phyloP scores from a whole-genome alignment of 2,113 vertebrate species.

The Cyprinus carpio region DNA sequence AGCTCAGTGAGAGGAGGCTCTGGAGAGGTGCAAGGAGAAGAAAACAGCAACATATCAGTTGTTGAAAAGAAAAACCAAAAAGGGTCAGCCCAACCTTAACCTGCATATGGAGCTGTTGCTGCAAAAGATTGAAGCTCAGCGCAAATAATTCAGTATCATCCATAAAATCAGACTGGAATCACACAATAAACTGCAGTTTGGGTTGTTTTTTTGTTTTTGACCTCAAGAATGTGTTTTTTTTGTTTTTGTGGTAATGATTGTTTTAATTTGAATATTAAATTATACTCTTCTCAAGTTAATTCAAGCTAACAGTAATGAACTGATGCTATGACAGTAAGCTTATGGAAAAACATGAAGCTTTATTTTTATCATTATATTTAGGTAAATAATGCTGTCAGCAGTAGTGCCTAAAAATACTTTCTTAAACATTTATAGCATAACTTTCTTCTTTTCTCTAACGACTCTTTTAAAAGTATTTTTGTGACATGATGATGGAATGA shows the following conservation, averaged over 20 bases:
- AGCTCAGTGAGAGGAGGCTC: conserved; percentile 84
- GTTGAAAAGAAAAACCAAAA: conserved; percentile 92
- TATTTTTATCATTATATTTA: background rate
- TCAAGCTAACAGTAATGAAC: too few species aligned
- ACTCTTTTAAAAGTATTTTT: background rate
- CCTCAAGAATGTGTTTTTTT: too few species aligned
- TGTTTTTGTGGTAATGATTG: too few species aligned
- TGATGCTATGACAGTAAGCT: too few species aligned
- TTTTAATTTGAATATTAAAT: too few species aligned
- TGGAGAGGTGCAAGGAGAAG: conserved; percentile 85
- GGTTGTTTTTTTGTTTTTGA: too few species aligned
- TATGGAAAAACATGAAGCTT: background rate
- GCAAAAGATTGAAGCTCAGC: conserved; percentile 85
- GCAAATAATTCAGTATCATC: conserved; percentile 56
- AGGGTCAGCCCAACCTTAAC: conserved; percentile 96
- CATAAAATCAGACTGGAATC: background rate
- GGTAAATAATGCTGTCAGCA: background rate
- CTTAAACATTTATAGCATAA: too few species aligned
- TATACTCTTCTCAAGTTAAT: too few species aligned
- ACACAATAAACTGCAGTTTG: background rate
- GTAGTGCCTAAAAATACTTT: too few species aligned
- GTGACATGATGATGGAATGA: background rate
- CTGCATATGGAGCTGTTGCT: conserved; percentile 93
- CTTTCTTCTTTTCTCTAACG: background rate
- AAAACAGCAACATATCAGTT: conserved; percentile 88